Percentiles rank a stretch among this genome's conserved stretches.
Evolutionary conservation across 2,888 invertebrate genomes (phyloP).

Genomic region (Acronicta leporina): DNA sequence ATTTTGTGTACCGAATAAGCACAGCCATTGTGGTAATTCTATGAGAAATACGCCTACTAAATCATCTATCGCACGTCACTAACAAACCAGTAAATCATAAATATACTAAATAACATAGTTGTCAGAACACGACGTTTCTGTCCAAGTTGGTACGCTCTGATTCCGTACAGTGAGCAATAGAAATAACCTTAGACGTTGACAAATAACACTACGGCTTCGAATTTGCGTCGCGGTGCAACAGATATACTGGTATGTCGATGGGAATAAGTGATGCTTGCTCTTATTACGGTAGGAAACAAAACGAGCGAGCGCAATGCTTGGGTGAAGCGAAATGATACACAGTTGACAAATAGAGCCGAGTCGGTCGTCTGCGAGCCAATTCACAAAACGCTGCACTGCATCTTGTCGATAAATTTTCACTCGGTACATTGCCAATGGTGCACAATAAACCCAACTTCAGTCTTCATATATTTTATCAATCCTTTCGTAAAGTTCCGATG

Average conservation of each 20-base stretch:
- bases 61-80: conserved; percentile 53
- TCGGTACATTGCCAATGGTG: conserved; percentile 70
- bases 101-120: conserved; percentile 57
- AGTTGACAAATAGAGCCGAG: conserved; percentile 74
- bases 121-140: conserved; percentile 56
- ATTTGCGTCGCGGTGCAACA: conserved; percentile 59
- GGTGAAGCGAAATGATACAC: conserved; percentile 73
- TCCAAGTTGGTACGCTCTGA: conserved; percentile 62
- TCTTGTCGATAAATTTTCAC: conserved; percentile 71
- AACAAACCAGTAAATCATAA: conserved; percentile 55
- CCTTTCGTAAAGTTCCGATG: conserved; percentile 6
- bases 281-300: conserved; percentile 55
- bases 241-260: conserved; percentile 51
- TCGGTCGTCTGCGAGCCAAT: conserved; percentile 66
- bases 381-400: conserved; percentile 73
- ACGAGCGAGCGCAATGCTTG: conserved; percentile 52
- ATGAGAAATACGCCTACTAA: conserved; percentile 31
- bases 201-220: conserved; percentile 67
- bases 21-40: conserved; percentile 34
- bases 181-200: conserved; percentile 70
- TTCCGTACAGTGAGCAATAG: conserved; percentile 64
- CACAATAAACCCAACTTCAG: conserved; percentile 64
- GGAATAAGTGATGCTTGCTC: conserved; percentile 50
- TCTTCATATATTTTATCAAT: conserved; percentile 60
- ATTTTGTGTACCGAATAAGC: conserved; percentile 20